Evolutionary conservation across 2,113 vertebrate species (phyloP).

Genomic region (Serranochromis macrocephalus): DNA sequence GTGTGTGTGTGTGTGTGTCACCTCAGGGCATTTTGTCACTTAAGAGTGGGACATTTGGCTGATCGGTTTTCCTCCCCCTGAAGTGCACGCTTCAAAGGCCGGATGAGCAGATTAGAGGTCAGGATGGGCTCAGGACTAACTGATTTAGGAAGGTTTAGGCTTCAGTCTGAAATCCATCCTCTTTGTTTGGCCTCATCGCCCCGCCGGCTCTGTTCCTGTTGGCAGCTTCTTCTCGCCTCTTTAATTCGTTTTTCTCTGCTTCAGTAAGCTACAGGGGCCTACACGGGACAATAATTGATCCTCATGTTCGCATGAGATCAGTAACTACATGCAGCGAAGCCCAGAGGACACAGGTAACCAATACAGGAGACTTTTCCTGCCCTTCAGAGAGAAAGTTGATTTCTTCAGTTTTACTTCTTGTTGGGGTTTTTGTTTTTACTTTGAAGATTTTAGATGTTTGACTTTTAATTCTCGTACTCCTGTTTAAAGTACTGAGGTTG

Average conservation of each 20-base stretch:
- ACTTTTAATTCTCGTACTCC: background rate
- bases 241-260: slow-evolving; percentile 19
- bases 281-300: background rate
- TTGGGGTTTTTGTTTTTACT: background rate
- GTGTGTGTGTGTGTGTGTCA: background rate
- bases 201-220: background rate
- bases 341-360: background rate
- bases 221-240: background rate
- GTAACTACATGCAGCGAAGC: background rate
- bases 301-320: background rate
- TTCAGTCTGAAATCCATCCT: slow-evolving; percentile 47
- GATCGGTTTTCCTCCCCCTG: slow-evolving; percentile 29
- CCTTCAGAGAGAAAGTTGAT: background rate
- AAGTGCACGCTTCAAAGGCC: slow-evolving; percentile 46
- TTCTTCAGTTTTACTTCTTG: background rate
- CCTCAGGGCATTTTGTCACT: slow-evolving; percentile 56
- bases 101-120: slow-evolving; percentile 45
- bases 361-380: background rate
- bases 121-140: slow-evolving; percentile 41
- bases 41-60: slow-evolving; percentile 21
- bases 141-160: slow-evolving; percentile 45
- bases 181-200: slow-evolving; percentile 25
- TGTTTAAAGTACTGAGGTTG: background rate
- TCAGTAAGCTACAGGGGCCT: slow-evolving; percentile 7
- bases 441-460: background rate